Evolutionary conservation across 1,140 invertebrate species (phyloP).

Genomic region (Bombus sylvicola): DNA sequence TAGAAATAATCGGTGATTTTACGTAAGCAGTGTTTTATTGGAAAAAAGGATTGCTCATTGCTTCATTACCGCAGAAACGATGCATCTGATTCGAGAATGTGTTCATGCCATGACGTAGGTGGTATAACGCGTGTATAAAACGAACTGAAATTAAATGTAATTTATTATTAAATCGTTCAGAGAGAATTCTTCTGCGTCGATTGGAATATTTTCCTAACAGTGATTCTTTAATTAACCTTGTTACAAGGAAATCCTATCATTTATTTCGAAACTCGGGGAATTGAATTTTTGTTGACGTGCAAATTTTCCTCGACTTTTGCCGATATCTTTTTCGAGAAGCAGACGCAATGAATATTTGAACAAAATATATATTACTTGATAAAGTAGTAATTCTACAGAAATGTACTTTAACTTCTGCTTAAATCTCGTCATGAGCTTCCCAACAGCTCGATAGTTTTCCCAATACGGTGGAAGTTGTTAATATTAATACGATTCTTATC

Average conservation of each 20-base stretch:
- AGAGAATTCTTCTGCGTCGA: not conserved
- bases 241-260: not conserved
- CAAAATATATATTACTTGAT: too few relatives aligned
- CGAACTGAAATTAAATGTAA: not conserved
- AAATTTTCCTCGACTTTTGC: not conserved
- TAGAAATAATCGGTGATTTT: not conserved
- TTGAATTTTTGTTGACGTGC: not conserved
- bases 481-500: not conserved
- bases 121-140: not conserved
- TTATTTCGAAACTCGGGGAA: not conserved
- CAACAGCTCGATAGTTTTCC: not conserved
- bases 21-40: not conserved
- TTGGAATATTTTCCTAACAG: not conserved
- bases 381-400: not conserved
- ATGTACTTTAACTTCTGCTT: not conserved
- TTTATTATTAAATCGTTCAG: not conserved
- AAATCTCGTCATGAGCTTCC: not conserved
- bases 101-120: not conserved
- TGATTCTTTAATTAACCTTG: not conserved
- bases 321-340: too few relatives aligned
- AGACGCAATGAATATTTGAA: rapidly evolving
- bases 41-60: not conserved
- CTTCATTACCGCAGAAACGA: not conserved
- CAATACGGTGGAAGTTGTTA: not conserved
- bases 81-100: not conserved